Evolutionary conservation across 2,113 vertebrate genomes (phyloP).

Genomic region (Girardinichthys multiradiatus): DNA sequence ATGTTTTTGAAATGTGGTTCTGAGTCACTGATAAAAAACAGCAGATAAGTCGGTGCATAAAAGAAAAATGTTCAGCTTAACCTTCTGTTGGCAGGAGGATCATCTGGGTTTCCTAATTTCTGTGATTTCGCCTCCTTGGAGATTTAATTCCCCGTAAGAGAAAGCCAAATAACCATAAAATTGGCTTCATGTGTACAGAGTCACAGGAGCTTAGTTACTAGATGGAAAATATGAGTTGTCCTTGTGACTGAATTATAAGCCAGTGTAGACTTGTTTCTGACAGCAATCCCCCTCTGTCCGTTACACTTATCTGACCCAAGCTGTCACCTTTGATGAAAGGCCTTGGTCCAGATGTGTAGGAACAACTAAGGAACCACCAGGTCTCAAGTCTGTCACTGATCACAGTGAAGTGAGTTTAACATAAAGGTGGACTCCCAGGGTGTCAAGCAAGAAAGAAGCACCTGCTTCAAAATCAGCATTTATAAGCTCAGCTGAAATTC

Average conservation of each 20-base stretch:
- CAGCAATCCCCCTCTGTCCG: too few species aligned
- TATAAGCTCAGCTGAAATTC: too few species aligned
- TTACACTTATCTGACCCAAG: too few species aligned
- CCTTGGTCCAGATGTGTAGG: too few species aligned
- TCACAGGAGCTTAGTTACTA: background rate
- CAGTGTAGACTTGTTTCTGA: background rate
- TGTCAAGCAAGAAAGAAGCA: too few species aligned
- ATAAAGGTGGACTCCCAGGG: too few species aligned
- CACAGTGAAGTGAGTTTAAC: too few species aligned
- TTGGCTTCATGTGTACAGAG: background rate
- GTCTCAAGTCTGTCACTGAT: too few species aligned
- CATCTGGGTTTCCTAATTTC: too few species aligned
- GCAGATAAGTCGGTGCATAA: background rate
- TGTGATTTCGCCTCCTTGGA: background rate
- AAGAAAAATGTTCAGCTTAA: background rate
- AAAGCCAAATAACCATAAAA: background rate
- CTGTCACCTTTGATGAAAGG: too few species aligned
- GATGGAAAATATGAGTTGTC: background rate
- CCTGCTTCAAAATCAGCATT: too few species aligned
- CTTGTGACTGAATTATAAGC: background rate
- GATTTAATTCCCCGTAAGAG: background rate
- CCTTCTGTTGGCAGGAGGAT: background rate
- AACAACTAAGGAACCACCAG: too few species aligned
- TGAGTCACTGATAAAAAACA: conserved; percentile 13
- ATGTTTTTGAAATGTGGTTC: conserved; percentile 19